Conservation (phyloP, 2,888 invertebrate genomes). For the Chaetogeoica ovagalla region DNA sequence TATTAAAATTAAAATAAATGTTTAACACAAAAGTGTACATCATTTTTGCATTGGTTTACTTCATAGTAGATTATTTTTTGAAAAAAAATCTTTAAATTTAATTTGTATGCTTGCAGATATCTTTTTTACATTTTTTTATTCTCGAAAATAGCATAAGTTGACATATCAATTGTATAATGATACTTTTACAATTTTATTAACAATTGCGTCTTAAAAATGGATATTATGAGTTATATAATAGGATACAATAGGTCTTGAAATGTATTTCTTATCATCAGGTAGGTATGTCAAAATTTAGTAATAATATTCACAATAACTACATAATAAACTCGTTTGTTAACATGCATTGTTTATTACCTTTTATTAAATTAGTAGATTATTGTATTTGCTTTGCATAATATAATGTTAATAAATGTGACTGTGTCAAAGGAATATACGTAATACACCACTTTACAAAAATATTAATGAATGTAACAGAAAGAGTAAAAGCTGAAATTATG, state of each 20-base stretch:
- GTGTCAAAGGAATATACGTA: not conserved
- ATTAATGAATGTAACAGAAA: not conserved
- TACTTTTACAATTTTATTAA: no score
- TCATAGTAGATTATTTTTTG: no score
- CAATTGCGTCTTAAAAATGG: no score
- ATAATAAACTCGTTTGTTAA: constrained; percentile 7
- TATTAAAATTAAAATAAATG: no score
- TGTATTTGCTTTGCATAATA: not conserved
- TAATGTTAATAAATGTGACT: not conserved
- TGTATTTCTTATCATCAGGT: not conserved
- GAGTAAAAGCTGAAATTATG: not conserved
- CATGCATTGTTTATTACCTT: constrained; percentile 5
- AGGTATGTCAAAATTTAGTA: not conserved
- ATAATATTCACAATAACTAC: constrained; percentile 3
- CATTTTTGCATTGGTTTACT: not conserved
- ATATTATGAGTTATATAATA: no score
- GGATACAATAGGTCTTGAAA: not conserved
- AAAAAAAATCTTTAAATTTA: not conserved
- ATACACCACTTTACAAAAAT: not conserved
- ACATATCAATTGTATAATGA: no score
- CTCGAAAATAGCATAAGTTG: not conserved
- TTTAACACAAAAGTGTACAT: no score
- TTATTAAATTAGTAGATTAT: constrained; percentile 6
- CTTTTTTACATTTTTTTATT: not conserved
- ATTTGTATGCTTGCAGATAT: no score